Evolutionary conservation across 2,113 vertebrate species (phyloP).

Genomic region (Python bivittatus): DNA sequence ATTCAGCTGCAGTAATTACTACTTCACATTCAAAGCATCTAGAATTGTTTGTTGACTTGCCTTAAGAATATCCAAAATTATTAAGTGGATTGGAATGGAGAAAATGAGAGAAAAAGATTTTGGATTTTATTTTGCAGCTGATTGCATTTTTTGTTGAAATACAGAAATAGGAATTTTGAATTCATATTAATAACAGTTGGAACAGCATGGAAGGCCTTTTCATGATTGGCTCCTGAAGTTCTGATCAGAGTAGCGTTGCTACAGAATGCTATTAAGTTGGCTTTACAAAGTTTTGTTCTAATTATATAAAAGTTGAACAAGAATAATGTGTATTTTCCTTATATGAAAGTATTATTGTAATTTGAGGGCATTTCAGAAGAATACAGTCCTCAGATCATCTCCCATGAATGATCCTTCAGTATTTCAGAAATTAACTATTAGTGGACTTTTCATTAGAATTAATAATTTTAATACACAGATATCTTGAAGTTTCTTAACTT

Average conservation of each 20-base stretch:
- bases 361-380: not conserved
- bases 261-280: not conserved
- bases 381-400: not conserved
- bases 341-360: not conserved
- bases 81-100: not conserved
- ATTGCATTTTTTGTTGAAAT: not conserved
- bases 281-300: not conserved
- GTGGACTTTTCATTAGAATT: not conserved
- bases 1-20: not conserved
- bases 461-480: not conserved
- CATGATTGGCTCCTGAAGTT: not conserved
- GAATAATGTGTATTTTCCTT: not conserved
- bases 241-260: not conserved
- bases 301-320: not conserved
- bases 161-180: not conserved
- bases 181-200: not conserved
- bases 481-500: accelerated
- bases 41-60: not conserved
- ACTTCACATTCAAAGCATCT: not conserved
- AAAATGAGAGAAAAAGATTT: not conserved
- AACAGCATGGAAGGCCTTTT: not conserved
- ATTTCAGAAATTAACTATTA: not conserved
- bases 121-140: not conserved
- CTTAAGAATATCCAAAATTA: not conserved
- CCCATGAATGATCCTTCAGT: not conserved